These are phyloP conservation scores for Sebastes ruberrimus DNA, from an alignment of 2,797 vertebrate species.

Conservation along the genomic window DNA sequence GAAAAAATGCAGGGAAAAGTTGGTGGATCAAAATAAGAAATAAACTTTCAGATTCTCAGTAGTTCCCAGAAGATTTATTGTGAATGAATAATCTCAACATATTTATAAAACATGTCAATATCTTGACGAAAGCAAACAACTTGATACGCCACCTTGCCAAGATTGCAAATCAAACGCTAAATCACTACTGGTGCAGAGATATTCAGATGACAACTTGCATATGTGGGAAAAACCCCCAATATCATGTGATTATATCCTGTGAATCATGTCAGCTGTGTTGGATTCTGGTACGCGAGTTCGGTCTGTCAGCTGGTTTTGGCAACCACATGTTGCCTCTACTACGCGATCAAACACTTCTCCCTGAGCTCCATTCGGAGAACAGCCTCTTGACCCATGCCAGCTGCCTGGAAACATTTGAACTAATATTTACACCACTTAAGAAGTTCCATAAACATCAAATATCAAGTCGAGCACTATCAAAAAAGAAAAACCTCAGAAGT, in stretches of 20 bases:
- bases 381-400: slow-evolving; percentile 77
- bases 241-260: background rate
- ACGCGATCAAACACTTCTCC: slow-evolving; percentile 73
- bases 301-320: slow-evolving; percentile 77
- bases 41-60: background rate
- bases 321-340: slow-evolving; percentile 37
- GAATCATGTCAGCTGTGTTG: background rate
- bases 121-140: slow-evolving; percentile 8
- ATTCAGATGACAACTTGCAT: background rate
- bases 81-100: slow-evolving; percentile 3
- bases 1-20: background rate
- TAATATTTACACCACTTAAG: slow-evolving; percentile 87
- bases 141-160: background rate
- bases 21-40: background rate
- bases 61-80: background rate
- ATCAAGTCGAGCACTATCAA: slow-evolving; percentile 49
- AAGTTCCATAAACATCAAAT: slow-evolving; percentile 85
- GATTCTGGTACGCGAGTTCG: slow-evolving; percentile 37
- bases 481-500: slow-evolving; percentile 14
- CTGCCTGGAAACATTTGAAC: slow-evolving; percentile 85
- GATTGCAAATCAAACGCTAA: background rate
- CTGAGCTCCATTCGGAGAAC: slow-evolving; percentile 68
- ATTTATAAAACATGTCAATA: slow-evolving; percentile 29
- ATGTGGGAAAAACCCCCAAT: background rate
- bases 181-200: background rate